Conservation (phyloP, 1,140 invertebrate species). For the Dinothrombium tinctorium region DNA sequence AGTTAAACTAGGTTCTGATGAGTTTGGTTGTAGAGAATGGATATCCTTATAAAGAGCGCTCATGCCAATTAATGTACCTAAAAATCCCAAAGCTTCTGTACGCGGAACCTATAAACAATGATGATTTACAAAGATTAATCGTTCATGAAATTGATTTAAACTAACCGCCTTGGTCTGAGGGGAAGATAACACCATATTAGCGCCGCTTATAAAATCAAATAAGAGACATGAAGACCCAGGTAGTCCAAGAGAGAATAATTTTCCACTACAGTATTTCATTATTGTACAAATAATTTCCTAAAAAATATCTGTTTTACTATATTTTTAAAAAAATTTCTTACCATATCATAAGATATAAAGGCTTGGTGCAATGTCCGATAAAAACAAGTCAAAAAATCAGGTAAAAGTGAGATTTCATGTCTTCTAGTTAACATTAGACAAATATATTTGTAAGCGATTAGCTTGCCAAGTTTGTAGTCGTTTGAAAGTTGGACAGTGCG, state of each 20-base stretch:
- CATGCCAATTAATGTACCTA: conserved; percentile 60
- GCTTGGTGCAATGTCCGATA: conserved; percentile 65
- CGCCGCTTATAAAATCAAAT: conserved; percentile 69
- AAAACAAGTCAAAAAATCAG: conserved; percentile 57
- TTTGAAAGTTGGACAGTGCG: conserved; percentile 40
- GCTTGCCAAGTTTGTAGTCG: conserved; percentile 41
- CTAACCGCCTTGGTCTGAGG: conserved; percentile 30
- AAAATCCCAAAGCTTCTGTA: conserved; percentile 67
- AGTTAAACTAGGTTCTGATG: conserved; percentile 37
- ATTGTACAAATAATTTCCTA: conserved; percentile 37
- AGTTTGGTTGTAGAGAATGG: conserved; percentile 52
- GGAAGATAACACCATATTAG: conserved; percentile 55
- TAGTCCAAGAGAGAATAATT: conserved; percentile 56
- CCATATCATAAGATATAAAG: conserved; percentile 29
- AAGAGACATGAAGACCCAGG: conserved; percentile 65
- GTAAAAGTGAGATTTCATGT: conserved; percentile 30
- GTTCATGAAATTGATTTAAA: not conserved
- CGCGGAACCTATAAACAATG: conserved; percentile 38
- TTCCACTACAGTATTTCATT: conserved; percentile 42
- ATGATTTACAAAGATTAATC: conserved; percentile 2
- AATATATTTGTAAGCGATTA: conserved; percentile 49
- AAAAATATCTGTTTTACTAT: conserved; percentile 5
- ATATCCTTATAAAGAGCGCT: conserved; percentile 46
- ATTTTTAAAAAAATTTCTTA: conserved; percentile 15
- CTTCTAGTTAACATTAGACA: conserved; percentile 39